A percentile compares a stretch with the other conserved stretches of the same genome.
Evolutionary conservation across 1,140 invertebrate genomes (phyloP).

Genomic region (Drosophila tsacasi): DNA sequence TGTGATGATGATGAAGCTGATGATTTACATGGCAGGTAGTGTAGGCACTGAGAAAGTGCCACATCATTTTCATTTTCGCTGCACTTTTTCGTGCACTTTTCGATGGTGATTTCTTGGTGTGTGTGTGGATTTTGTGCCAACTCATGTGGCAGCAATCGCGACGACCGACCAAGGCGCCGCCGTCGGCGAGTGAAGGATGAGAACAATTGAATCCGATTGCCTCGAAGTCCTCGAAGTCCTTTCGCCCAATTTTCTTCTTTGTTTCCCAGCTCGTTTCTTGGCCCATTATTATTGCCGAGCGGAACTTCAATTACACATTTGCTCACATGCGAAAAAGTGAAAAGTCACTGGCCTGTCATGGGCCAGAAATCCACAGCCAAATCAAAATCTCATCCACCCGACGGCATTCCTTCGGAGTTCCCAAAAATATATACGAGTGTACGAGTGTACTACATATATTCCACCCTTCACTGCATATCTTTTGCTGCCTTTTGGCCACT

Average conservation of each 20-base stretch:
- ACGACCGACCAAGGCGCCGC: constrained; percentile 35
- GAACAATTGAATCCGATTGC: constrained; percentile 44
- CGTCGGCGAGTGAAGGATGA: constrained; percentile 61
- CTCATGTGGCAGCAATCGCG: constrained; percentile 52
- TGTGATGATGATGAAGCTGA: constrained; percentile 1
- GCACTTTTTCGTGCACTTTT: constrained; percentile 51
- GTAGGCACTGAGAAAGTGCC: constrained; percentile 37
- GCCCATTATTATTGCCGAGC: constrained; percentile 14
- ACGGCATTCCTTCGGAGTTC: constrained; percentile 49
- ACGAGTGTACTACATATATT: background rate
- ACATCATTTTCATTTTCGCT: constrained; percentile 42
- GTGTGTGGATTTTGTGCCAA: constrained; percentile 52
- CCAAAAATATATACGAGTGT: constrained; percentile 7
- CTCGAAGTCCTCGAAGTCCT: constrained; percentile 45
- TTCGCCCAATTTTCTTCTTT: constrained; percentile 26
- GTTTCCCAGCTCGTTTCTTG: constrained; percentile 19
- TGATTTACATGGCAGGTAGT: constrained; percentile 48
- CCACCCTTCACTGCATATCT: constrained; percentile 27
- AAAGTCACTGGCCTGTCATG: constrained; percentile 78
- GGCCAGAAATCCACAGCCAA: constrained; percentile 24
- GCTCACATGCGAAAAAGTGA: constrained; percentile 61
- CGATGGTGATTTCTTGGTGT: constrained; percentile 33
- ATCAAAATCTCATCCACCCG: constrained; percentile 64
- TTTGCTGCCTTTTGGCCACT: constrained; percentile 49
- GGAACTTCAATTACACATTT: constrained; percentile 76